Evolutionary conservation across 2,888 invertebrate genomes (phyloP), one percentile per base, ranked within the genome.

Genomic region (Cheilosia grossa): DNA sequence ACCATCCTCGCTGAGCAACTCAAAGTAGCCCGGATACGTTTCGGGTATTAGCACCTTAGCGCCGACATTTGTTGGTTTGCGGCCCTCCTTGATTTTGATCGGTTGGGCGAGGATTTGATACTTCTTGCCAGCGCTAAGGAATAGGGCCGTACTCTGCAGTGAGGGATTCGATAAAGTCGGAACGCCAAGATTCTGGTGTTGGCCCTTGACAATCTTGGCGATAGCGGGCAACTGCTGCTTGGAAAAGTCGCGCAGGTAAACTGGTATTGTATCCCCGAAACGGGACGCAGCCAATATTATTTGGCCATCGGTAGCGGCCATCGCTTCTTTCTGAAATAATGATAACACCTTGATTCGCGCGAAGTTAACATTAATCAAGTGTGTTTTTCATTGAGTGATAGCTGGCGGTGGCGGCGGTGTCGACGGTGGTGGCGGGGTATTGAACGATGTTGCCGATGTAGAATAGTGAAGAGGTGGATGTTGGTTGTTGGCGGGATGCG

Each of bases 1-100:
- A 0, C 98, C 98, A 92, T 98, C 98, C 92, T 98, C 98, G 90
- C 98, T 98, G 40, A 98, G 93, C 64, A 98, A 94, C 92, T 98
- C 98, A 91, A 98, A 98, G 92, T 96, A 98, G 9, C 98, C 98
- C 87, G 96, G 94, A 91, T 98, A 98, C 0, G 96, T 95, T 89
- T 98, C 96, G 6, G 98, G 98, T 82, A 98, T 97, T 66, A 97
- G 96, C 87, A 98, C 94, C 90, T 97, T 94, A 7, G 96, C 96
- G 56, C 92, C 92, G 30, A 97, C 95, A 88, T 96, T 95, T 42
- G 96, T 96, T 89, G 96, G 95, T 79, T 97, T 93, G 87, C 97
- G 94, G 1, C 97, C 97, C 92, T 97, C 97, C 91, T 97, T 97
- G 90, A 97, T 95, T 93, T 97, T 98, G 87, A 97, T 97, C 63